Percentiles rank a stretch among this genome's conserved stretches.
phyloP scores from a whole-genome alignment of 2,797 vertebrate genomes.

The Urosaurus nigricauda region DNA sequence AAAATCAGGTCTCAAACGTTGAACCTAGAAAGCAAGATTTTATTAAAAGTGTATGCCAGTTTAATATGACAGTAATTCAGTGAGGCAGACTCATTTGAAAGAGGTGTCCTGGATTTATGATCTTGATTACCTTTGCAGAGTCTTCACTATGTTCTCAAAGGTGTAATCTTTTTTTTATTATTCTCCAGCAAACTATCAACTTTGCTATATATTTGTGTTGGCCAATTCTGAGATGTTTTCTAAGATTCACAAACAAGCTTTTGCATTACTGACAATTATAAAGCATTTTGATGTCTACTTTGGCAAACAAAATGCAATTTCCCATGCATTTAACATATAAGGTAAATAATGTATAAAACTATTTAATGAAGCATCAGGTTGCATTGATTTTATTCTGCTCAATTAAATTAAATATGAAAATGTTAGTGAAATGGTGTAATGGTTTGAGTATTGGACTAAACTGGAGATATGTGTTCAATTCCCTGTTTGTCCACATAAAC shows the following conservation, averaged over 20 bases:
- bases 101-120: constrained; percentile 41
- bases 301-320: background rate
- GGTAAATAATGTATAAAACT: background rate
- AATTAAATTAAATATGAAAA: background rate
- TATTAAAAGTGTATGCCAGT: constrained; percentile 6
- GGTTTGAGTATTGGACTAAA: no score
- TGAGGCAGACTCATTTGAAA: background rate
- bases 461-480: no score
- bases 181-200: constrained; percentile 53
- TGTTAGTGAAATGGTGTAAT: background rate
- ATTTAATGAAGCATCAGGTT: background rate
- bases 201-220: constrained; percentile 13
- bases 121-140: constrained; percentile 48
- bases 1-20: constrained; percentile 17
- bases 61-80: constrained; percentile 19
- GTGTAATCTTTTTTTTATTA: constrained; percentile 49
- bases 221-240: constrained; percentile 37
- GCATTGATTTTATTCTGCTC: background rate
- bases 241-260: constrained; percentile 53
- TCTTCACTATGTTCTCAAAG: constrained; percentile 32
- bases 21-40: constrained; percentile 43
- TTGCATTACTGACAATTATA: constrained; percentile 37
- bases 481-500: no score
- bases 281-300: background rate
- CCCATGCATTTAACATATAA: background rate